phyloP scores from a whole-genome alignment of 1,140 invertebrate species.

The Triops longicaudatus region DNA sequence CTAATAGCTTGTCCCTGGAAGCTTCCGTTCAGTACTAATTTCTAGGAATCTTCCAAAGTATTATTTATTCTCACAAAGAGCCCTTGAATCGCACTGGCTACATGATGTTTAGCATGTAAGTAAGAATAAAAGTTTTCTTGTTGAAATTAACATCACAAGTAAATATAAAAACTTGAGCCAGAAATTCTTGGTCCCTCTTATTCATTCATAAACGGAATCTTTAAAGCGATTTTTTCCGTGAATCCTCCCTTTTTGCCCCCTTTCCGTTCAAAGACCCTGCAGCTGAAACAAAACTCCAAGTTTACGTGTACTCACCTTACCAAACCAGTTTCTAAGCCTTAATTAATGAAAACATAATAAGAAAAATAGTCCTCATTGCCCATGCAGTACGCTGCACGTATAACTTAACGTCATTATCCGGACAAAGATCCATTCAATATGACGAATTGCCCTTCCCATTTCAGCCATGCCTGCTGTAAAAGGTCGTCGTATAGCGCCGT shows the following conservation, averaged over 20 bases:
- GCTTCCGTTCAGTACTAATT: neutral
- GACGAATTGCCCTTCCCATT: neutral
- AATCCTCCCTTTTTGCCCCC: too few relatives aligned
- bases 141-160: too few relatives aligned
- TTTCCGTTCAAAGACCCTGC: too few relatives aligned
- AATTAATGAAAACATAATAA: constrained; percentile 13
- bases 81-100: too few relatives aligned
- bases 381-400: neutral
- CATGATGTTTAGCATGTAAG: too few relatives aligned
- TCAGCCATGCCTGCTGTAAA: neutral
- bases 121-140: too few relatives aligned
- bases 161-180: too few relatives aligned
- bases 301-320: neutral
- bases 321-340: neutral
- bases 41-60: neutral
- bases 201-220: neutral
- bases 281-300: neutral
- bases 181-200: too few relatives aligned
- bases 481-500: neutral
- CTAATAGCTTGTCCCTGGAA: neutral
- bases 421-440: neutral
- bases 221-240: neutral
- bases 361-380: neutral
- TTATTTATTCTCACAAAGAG: too few relatives aligned
- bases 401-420: neutral